A percentile compares a stretch with the other conserved stretches of the same genome.
Conservation (phyloP, 2,113 vertebrate genomes). For the Anseranas semipalmata region DNA sequence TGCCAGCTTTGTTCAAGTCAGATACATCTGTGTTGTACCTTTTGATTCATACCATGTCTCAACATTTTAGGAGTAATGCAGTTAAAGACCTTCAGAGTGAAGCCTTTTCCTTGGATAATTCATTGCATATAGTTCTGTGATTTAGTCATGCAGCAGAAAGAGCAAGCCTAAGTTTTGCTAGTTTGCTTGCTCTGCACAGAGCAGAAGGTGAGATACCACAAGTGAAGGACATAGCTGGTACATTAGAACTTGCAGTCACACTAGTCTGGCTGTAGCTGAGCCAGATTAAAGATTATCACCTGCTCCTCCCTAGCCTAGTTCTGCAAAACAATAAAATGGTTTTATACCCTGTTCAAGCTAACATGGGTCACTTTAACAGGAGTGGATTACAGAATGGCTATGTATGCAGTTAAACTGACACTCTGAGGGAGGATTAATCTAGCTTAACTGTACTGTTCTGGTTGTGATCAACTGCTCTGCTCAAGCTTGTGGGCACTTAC, state of each 20-base stretch:
- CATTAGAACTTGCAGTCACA: not conserved
- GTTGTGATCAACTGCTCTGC: not conserved
- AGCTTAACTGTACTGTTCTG: not conserved
- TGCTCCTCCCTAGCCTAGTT: not conserved
- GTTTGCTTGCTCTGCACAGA: not conserved
- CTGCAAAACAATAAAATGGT: not conserved
- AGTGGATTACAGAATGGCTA: not conserved
- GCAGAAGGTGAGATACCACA: not conserved
- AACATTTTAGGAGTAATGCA: not conserved
- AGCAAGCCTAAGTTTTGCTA: not conserved
- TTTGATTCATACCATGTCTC: not conserved
- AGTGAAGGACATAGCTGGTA: not conserved
- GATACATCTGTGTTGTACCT: not conserved
- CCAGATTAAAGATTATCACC: not conserved
- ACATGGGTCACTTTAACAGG: not conserved
- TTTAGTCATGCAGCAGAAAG: not conserved
- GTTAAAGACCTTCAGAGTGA: not conserved
- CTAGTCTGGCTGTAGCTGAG: not conserved
- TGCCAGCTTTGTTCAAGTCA: not conserved
- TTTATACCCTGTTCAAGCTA: not conserved
- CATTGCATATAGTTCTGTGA: not conserved
- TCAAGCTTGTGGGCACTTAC: not conserved
- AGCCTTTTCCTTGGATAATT: not conserved
- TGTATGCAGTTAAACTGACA: not conserved
- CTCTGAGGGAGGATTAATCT: not conserved